Evolutionary conservation across 2,113 vertebrate species (phyloP).

Genomic region (Proterorhinus semilunaris): DNA sequence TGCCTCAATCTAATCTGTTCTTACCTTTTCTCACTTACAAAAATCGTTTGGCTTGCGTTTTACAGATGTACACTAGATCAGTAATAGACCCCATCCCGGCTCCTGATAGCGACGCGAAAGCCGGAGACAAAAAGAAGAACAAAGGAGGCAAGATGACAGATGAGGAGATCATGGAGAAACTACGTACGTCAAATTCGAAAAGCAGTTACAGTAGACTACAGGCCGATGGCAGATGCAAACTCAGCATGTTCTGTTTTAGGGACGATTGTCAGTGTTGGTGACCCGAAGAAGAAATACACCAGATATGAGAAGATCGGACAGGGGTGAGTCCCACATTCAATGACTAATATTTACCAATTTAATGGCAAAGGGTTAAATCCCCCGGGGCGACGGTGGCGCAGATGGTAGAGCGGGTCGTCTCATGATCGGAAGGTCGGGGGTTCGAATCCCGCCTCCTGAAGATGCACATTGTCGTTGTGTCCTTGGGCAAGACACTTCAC

Average conservation of each 20-base stretch:
- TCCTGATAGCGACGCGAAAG: constrained; percentile 78
- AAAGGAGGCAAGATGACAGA: constrained; percentile 96
- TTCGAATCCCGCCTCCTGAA: no score
- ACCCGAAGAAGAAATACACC: constrained; percentile 97
- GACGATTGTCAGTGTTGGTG: constrained; percentile 94
- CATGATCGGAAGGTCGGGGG: no score
- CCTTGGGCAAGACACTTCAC: no score
- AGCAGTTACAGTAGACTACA: background rate
- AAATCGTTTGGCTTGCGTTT: background rate
- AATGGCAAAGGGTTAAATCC: background rate
- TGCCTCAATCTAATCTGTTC: no score
- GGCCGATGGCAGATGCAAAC: background rate
- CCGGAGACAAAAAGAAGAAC: constrained; percentile 87
- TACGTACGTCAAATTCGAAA: constrained; percentile 77
- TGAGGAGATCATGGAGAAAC: constrained; percentile 98
- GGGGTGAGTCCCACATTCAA: constrained; percentile 80
- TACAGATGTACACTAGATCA: constrained; percentile 89
- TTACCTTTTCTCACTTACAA: no score
- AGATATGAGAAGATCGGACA: constrained; percentile 97
- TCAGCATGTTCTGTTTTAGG: constrained; percentile 61
- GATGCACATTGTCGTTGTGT: no score
- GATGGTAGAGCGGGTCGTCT: no score
- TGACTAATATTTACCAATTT: background rate
- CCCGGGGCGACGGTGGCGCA: no score
- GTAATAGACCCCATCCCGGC: constrained; percentile 91